Percentiles rank a stretch among this genome's conserved stretches.
Conservation (phyloP, 2,113 vertebrate genomes). For the Ciconia boyciana region DNA sequence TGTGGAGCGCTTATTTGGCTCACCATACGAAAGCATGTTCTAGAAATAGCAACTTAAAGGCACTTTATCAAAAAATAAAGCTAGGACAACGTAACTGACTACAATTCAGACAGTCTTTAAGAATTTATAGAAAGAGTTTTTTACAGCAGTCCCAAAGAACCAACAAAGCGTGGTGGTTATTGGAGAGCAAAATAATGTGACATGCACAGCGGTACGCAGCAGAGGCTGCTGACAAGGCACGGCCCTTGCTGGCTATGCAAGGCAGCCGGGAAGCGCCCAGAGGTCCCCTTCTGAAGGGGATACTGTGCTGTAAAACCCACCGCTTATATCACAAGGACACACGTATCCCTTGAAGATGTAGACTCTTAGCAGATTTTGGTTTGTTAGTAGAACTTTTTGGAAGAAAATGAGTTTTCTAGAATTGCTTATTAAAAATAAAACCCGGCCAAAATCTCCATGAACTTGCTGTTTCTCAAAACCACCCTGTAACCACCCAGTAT, state of each 20-base stretch:
- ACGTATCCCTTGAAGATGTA: background rate
- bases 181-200: background rate
- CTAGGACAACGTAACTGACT: background rate
- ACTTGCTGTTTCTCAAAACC: background rate
- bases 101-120: background rate
- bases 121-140: background rate
- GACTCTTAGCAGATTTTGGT: background rate
- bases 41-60: background rate
- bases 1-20: background rate
- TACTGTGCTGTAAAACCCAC: background rate
- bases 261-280: background rate
- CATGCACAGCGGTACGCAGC: rapidly evolving
- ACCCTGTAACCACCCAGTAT: background rate
- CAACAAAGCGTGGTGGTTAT: background rate
- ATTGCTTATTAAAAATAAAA: background rate
- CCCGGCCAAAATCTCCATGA: background rate
- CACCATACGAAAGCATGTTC: background rate
- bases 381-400: background rate
- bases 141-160: background rate
- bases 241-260: background rate
- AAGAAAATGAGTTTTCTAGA: background rate
- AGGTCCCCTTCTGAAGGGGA: background rate
- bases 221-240: background rate
- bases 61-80: background rate
- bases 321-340: background rate